These are phyloP conservation scores for Scelioninae gen. 2 DNA, from an alignment of 2,888 invertebrate species.

Conservation along the genomic window DNA sequence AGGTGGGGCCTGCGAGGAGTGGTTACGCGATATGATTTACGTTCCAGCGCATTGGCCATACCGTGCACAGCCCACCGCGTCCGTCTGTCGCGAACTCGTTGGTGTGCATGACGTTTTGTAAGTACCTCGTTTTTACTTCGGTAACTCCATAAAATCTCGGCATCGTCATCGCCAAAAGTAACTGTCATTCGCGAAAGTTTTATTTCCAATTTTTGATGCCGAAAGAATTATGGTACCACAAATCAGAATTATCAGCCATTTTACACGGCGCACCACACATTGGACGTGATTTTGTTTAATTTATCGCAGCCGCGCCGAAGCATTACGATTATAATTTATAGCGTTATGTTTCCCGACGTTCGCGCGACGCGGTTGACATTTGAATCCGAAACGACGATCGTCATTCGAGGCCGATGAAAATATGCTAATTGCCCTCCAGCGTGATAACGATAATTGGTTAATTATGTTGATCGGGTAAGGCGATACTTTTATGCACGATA, in stretches of 20 bases:
- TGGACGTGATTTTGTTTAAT: conserved; percentile 43
- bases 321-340: conserved; percentile 48
- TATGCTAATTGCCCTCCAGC: conserved; percentile 20
- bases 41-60: conserved; percentile 65
- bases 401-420: conserved; percentile 14
- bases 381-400: conserved; percentile 20
- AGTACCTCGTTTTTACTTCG: conserved; percentile 40
- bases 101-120: conserved; percentile 38
- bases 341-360: conserved; percentile 13
- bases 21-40: conserved; percentile 70
- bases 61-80: conserved; percentile 51
- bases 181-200: conserved; percentile 44
- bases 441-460: too few species aligned
- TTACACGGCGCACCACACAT: conserved; percentile 48
- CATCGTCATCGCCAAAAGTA: conserved; percentile 52
- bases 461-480: conserved; percentile 45
- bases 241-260: conserved; percentile 54
- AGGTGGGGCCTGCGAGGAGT: conserved; percentile 66
- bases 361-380: conserved; percentile 35
- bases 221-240: conserved; percentile 55
- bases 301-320: conserved; percentile 32
- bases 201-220: conserved; percentile 50
- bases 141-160: conserved; percentile 43
- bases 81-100: conserved; percentile 46
- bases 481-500: conserved; percentile 39